Conservation (phyloP, 2,888 invertebrate genomes). For the Drosophila kokeensis region DNA sequence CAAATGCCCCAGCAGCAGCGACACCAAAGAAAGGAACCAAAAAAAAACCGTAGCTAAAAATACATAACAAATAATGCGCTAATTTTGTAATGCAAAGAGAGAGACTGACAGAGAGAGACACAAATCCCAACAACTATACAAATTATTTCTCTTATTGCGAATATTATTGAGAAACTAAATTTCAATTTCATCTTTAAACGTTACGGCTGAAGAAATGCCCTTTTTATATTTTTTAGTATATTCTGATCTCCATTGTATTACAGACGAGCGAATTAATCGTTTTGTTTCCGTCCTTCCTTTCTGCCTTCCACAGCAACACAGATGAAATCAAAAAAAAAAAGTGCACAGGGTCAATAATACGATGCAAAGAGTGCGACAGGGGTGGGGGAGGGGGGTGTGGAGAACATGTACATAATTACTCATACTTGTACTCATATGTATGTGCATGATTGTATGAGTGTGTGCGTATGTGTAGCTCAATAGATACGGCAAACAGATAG, state of each 20-base stretch:
- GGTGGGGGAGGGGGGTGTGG: background rate
- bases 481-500: constrained; percentile 58
- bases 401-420: constrained; percentile 21
- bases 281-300: constrained; percentile 9
- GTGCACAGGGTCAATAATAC: constrained; percentile 56
- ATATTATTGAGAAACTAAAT: background rate
- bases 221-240: background rate
- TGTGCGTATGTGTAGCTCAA: constrained; percentile 13
- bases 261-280: constrained; percentile 17
- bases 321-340: constrained; percentile 44
- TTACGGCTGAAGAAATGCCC: background rate
- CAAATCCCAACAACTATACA: background rate
- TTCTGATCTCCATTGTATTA: background rate
- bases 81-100: constrained; percentile 50
- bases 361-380: constrained; percentile 1
- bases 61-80: constrained; percentile 60
- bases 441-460: background rate
- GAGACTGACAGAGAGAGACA: constrained; percentile 1
- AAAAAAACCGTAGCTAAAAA: constrained; percentile 67
- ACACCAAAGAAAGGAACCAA: constrained; percentile 19
- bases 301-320: constrained; percentile 16
- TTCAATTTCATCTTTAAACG: background rate
- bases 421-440: constrained; percentile 6
- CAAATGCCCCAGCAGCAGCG: constrained; percentile 9
- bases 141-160: background rate